phyloP scores from a whole-genome alignment of 2,888 invertebrate species.

The Empis stercorea region DNA sequence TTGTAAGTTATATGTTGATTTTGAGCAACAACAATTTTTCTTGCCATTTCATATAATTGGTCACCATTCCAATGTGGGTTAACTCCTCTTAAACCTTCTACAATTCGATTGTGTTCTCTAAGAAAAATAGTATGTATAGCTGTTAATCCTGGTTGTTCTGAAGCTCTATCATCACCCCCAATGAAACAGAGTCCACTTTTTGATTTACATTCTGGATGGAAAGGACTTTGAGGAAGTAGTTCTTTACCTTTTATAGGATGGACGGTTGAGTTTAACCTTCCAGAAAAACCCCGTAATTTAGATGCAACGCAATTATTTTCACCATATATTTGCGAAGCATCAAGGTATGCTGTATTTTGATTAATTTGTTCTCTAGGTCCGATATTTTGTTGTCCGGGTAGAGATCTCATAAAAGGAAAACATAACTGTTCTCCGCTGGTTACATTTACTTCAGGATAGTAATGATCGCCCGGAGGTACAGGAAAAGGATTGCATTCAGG shows the following conservation, averaged over 20 bases:
- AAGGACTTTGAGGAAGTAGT: constrained; percentile 61
- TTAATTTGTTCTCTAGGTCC: constrained; percentile 88
- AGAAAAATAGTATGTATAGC: constrained; percentile 80
- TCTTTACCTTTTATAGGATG: constrained; percentile 65
- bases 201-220: constrained; percentile 79
- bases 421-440: constrained; percentile 74
- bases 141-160: constrained; percentile 82
- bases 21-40: constrained; percentile 65
- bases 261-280: constrained; percentile 68
- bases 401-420: constrained; percentile 87
- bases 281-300: constrained; percentile 63
- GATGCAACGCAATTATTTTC: constrained; percentile 72
- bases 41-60: constrained; percentile 65
- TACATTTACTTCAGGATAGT: constrained; percentile 74
- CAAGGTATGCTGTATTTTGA: constrained; percentile 83
- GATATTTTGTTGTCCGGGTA: constrained; percentile 80
- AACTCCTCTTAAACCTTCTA: constrained; percentile 59
- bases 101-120: constrained; percentile 79
- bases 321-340: constrained; percentile 79
- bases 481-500: constrained; percentile 90
- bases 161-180: constrained; percentile 81
- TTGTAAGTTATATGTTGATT: constrained; percentile 74
- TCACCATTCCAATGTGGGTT: constrained; percentile 88
- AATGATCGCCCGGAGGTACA: constrained; percentile 77
- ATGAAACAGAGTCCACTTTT: constrained; percentile 76